A percentile compares a stretch with the other conserved stretches of the same genome.
phyloP scores from a whole-genome alignment of 2,888 invertebrate genomes.

The Oscheius onirici region DNA sequence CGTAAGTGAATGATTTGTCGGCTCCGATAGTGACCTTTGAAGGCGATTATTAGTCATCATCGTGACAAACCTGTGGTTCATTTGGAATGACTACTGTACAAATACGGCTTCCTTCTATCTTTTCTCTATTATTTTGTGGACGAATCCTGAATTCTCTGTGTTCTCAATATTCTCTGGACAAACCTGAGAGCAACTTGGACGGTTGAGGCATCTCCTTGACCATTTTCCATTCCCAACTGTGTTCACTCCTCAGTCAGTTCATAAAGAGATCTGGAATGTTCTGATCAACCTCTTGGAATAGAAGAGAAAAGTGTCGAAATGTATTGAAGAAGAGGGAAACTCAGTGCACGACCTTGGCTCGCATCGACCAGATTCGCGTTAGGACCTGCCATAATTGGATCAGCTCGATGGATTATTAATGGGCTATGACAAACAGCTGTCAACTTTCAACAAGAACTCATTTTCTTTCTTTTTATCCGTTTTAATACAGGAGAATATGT shows the following conservation, averaged over 20 bases:
- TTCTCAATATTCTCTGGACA: neutral
- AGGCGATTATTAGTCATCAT: constrained; percentile 1
- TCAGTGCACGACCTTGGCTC: constrained; percentile 9
- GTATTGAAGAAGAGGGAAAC: neutral
- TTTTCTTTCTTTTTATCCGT: too few species aligned
- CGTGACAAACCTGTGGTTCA: constrained; percentile 80
- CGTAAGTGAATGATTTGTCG: constrained; percentile 78
- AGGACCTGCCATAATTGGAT: constrained; percentile 19
- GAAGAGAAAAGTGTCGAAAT: neutral
- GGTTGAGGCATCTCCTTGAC: constrained; percentile 9
- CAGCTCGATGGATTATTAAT: constrained; percentile 1
- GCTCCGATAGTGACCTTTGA: constrained; percentile 78
- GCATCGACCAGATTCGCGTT: constrained; percentile 2
- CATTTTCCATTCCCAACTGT: constrained; percentile 5
- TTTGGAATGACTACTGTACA: constrained; percentile 89
- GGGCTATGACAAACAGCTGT: neutral
- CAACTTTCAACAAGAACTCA: too few species aligned
- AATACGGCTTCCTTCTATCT: constrained; percentile 91
- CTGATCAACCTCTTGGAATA: neutral
- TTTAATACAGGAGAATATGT: too few species aligned
- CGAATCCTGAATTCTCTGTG: constrained; percentile 83
- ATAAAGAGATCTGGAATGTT: neutral
- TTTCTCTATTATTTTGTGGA: constrained; percentile 89
- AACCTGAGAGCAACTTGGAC: constrained; percentile 33
- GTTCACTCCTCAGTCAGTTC: neutral